Evolutionary conservation across 92 coral and sea anemone genomes (phyloP).

Genomic region (Porites cylindrica): DNA sequence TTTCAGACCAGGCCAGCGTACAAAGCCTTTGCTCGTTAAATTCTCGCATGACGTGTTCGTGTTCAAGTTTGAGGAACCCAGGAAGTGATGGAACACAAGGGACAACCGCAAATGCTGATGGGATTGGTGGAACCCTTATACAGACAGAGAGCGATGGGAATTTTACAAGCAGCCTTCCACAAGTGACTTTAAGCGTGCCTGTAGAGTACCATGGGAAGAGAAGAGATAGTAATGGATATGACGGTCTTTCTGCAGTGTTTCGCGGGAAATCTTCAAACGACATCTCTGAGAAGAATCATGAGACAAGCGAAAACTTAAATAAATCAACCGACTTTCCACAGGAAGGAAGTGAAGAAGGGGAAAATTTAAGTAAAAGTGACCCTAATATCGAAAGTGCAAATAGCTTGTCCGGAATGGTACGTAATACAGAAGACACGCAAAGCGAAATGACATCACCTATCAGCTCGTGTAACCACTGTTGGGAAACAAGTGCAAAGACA

Average conservation of each 20-base stretch:
- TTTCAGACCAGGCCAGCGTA: constrained; percentile 66
- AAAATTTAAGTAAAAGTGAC: not conserved
- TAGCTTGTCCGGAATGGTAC: not conserved
- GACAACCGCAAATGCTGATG: not conserved
- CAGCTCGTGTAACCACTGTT: not conserved
- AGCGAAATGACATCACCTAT: not conserved
- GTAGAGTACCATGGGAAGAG: constrained; percentile 30
- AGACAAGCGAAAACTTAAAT: not conserved
- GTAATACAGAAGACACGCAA: not conserved
- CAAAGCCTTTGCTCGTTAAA: constrained; percentile 69
- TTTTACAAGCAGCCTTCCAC: constrained; percentile 16
- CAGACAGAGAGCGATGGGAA: constrained; percentile 25
- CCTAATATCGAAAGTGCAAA: not conserved
- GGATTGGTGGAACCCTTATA: not conserved
- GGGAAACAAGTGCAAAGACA: not conserved
- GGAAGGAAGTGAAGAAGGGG: not conserved
- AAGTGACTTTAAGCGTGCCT: constrained; percentile 30
- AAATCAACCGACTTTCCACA: not conserved
- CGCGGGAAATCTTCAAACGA: not conserved
- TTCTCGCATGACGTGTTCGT: constrained; percentile 76
- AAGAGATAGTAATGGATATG: not conserved
- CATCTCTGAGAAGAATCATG: not conserved
- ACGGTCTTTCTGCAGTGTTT: not conserved
- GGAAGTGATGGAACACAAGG: constrained; percentile 43
- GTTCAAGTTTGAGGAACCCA: constrained; percentile 47